Evolutionary conservation across 1,140 invertebrate genomes (phyloP).

Genomic region (Drosophila santomea): DNA sequence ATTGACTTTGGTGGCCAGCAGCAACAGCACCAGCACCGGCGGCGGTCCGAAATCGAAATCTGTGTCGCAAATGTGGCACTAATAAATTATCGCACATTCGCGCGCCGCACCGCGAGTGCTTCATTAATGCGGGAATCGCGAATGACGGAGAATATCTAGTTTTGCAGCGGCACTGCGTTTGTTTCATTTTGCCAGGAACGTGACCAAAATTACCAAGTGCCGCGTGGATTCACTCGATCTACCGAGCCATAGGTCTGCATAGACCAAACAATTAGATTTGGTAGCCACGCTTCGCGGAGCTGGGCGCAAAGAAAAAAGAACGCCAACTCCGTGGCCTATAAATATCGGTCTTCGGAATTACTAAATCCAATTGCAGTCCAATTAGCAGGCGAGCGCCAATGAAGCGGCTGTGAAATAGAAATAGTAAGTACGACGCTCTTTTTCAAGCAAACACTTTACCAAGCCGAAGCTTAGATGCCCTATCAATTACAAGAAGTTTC

Average conservation of each 20-base stretch:
- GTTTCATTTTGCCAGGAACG: slow-evolving; percentile 60
- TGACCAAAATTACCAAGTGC: slow-evolving; percentile 69
- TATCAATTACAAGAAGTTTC: background rate
- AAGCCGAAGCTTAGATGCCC: background rate
- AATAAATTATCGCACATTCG: slow-evolving; percentile 76
- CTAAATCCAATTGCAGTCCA: slow-evolving; percentile 55
- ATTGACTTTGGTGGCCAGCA: slow-evolving; percentile 44
- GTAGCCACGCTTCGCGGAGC: slow-evolving; percentile 1
- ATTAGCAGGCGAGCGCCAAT: slow-evolving; percentile 63
- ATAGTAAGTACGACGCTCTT: slow-evolving; percentile 29
- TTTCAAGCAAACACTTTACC: background rate
- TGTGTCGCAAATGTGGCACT: slow-evolving; percentile 72
- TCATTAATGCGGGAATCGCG: slow-evolving; percentile 65
- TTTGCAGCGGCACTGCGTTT: slow-evolving; percentile 50
- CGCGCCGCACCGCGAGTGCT: slow-evolving; percentile 43
- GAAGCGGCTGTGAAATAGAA: slow-evolving; percentile 33
- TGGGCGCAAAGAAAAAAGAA: slow-evolving; percentile 6
- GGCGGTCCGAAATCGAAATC: slow-evolving; percentile 39
- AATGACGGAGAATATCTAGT: slow-evolving; percentile 66
- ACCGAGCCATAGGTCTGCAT: too few relatives aligned
- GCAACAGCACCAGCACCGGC: slow-evolving; percentile 11
- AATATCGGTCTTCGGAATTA: slow-evolving; percentile 39
- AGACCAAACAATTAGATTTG: too few relatives aligned
- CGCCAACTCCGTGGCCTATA: slow-evolving; percentile 25
- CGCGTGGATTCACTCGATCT: slow-evolving; percentile 32